Conservation (phyloP, 2,888 invertebrate genomes). For the Rapana venosa region DNA sequence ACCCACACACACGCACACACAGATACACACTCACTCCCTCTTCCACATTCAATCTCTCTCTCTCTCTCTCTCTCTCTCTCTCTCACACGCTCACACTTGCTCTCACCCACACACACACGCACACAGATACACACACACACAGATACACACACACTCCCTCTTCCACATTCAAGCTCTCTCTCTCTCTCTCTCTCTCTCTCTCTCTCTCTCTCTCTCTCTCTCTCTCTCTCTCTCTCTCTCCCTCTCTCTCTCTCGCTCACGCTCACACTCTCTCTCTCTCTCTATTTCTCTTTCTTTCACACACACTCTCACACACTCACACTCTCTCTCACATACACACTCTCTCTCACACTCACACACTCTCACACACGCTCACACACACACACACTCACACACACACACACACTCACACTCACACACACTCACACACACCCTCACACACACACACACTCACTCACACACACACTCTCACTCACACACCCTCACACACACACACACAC, state of each 20-base stretch:
- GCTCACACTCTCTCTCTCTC: not conserved
- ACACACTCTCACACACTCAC: not conserved
- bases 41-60: not conserved
- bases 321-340: not conserved
- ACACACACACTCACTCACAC: not conserved
- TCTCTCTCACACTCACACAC: not conserved
- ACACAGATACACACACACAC: no score
- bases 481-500: not conserved
- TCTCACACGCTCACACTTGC: not conserved
- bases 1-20: not conserved
- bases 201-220: not conserved
- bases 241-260: not conserved
- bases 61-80: not conserved
- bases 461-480: not conserved
- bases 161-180: no score
- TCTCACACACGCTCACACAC: not conserved
- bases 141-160: not conserved
- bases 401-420: not conserved
- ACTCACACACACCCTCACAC: no score
- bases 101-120: not conserved
- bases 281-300: not conserved
- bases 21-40: not conserved
- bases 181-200: not conserved
- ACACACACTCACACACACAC: not conserved
- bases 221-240: not conserved